Conservation (phyloP, 2,113 vertebrate genomes). For the Rattus norvegicus region DNA sequence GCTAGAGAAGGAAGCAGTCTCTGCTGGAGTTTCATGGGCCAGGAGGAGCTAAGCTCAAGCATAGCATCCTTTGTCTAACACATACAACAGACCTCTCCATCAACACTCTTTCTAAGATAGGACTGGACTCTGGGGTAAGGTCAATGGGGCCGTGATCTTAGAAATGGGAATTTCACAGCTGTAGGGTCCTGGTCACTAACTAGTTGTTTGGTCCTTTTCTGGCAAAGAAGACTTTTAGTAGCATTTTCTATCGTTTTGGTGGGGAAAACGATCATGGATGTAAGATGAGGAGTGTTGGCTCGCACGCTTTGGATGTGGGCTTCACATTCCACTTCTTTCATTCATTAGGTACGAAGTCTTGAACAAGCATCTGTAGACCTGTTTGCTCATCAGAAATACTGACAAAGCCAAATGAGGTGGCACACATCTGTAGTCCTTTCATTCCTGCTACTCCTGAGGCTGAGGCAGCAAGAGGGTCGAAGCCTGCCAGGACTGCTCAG, state of each 20-base stretch:
- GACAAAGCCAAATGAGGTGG: neutral
- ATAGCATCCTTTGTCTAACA: slow-evolving; percentile 16
- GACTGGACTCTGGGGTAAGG: slow-evolving; percentile 14
- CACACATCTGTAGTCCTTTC: neutral
- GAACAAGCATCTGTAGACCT: neutral
- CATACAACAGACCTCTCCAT: neutral
- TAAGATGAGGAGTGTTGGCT: slow-evolving; percentile 20
- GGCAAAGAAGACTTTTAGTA: neutral
- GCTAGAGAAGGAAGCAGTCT: neutral
- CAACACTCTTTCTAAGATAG: slow-evolving; percentile 25
- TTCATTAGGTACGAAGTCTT: neutral
- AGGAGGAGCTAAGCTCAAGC: slow-evolving; percentile 3
- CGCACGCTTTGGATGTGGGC: neutral
- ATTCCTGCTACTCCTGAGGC: neutral
- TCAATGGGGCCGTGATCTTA: neutral
- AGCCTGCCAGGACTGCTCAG: neutral
- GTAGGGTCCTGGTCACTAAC: neutral
- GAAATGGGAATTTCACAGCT: neutral
- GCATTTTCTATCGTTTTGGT: neutral
- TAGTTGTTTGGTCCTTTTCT: neutral
- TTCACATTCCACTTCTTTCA: slow-evolving; percentile 8
- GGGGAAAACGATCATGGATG: neutral
- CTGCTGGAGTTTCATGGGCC: neutral
- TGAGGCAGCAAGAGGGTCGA: neutral
- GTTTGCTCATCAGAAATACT: neutral